phyloP scores from a whole-genome alignment of 2,888 invertebrate genomes.

The Limnephilus auricula region DNA sequence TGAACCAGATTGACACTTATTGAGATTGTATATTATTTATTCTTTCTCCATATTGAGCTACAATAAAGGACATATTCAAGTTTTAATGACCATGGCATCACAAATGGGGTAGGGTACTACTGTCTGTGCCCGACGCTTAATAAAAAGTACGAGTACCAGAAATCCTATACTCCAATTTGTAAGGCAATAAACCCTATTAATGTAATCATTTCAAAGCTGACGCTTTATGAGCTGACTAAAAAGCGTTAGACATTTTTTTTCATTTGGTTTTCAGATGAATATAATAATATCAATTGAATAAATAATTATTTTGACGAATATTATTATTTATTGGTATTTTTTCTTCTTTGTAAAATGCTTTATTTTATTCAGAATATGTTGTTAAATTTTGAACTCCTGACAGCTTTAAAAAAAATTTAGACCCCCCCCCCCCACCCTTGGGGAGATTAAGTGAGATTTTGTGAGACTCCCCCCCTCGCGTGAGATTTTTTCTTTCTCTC shows the following conservation, averaged over 20 bases:
- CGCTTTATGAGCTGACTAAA: neutral
- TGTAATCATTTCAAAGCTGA: constrained; percentile 5
- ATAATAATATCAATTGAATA: neutral
- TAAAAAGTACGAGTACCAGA: constrained; percentile 2
- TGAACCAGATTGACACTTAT: constrained; percentile 66
- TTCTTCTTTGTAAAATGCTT: too few relatives aligned
- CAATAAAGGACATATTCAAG: constrained; percentile 63
- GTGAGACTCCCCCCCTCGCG: too few relatives aligned
- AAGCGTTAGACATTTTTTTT: neutral
- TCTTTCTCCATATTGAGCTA: constrained; percentile 48
- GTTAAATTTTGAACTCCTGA: too few relatives aligned
- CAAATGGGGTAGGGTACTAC: constrained; percentile 31
- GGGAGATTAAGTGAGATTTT: too few relatives aligned
- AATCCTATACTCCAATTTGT: constrained; percentile 1
- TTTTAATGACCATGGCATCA: constrained; percentile 63
- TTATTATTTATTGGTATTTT: too few relatives aligned
- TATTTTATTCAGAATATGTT: too few relatives aligned
- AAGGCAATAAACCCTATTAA: constrained; percentile 19
- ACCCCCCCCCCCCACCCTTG: too few relatives aligned
- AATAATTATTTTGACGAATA: neutral
- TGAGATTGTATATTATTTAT: constrained; percentile 60
- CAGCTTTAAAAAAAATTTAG: too few relatives aligned
- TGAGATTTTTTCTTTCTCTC: too few relatives aligned
- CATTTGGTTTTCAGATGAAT: neutral
- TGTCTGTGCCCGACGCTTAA: constrained; percentile 22